Percentiles rank a stretch among this genome's conserved stretches.
These are phyloP conservation scores for Pangasius mekongensis DNA, from an alignment of 2,797 vertebrate species.

Conservation along the genomic window DNA sequence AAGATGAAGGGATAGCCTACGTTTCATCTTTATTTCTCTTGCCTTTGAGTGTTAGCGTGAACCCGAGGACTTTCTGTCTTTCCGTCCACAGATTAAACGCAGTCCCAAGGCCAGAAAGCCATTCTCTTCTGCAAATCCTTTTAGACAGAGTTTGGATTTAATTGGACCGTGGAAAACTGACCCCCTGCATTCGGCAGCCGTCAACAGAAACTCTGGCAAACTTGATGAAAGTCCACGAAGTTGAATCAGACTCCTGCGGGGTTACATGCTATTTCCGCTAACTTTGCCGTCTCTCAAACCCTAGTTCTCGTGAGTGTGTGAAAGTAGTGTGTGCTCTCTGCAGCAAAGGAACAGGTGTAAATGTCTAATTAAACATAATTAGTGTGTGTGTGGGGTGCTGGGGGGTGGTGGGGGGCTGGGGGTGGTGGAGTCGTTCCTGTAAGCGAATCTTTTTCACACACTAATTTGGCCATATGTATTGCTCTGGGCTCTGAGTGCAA, in stretches of 20 bases:
- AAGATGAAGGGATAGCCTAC: neutral
- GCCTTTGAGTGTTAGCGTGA: neutral
- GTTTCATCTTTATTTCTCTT: neutral
- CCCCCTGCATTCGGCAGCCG: neutral
- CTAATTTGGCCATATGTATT: neutral
- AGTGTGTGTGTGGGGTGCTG: neutral
- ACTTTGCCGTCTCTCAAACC: neutral
- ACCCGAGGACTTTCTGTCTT: neutral
- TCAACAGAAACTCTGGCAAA: neutral
- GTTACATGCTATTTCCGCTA: neutral
- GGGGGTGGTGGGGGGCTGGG: too few species aligned
- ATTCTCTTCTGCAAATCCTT: neutral
- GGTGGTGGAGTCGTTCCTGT: too few species aligned
- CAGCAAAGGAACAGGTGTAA: neutral
- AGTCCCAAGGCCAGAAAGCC: neutral
- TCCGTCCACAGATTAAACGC: neutral
- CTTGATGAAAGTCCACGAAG: neutral
- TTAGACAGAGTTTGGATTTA: neutral
- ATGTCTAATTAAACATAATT: neutral
- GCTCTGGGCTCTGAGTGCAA: neutral
- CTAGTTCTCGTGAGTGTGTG: neutral
- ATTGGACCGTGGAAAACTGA: slow-evolving; percentile 13
- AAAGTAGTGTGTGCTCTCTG: neutral
- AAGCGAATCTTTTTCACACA: neutral
- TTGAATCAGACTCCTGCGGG: neutral